Evolutionary conservation across 1,140 invertebrate species (phyloP).

Genomic region (Drosophila sproati): DNA sequence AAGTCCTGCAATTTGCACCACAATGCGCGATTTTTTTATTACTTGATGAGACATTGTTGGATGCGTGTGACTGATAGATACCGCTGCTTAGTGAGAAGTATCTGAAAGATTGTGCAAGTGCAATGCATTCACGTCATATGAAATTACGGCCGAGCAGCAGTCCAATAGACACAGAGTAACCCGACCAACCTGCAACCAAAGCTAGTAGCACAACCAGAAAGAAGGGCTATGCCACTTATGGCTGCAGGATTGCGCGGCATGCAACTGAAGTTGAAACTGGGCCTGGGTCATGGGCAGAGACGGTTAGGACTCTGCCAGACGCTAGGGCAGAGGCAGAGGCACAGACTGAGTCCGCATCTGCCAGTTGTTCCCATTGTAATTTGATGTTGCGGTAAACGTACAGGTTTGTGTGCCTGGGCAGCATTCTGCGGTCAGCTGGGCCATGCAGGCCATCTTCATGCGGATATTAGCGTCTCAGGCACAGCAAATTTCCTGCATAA

Average conservation of each 20-base stretch:
- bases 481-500: constrained; percentile 33
- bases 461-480: constrained; percentile 21
- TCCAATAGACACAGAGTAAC: background rate
- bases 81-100: constrained; percentile 60
- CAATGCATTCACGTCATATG: constrained; percentile 67
- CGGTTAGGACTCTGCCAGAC: too few relatives aligned
- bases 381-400: constrained; percentile 69
- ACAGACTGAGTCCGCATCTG: background rate
- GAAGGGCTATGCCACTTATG: background rate
- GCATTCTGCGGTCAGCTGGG: constrained; percentile 49
- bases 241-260: background rate
- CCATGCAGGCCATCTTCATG: constrained; percentile 9
- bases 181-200: constrained; percentile 4
- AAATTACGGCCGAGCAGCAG: constrained; percentile 54
- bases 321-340: background rate
- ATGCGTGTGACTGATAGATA: constrained; percentile 68
- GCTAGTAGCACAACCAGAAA: background rate
- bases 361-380: constrained; percentile 55
- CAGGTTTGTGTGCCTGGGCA: constrained; percentile 36
- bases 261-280: background rate
- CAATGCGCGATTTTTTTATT: constrained; percentile 58
- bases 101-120: constrained; percentile 67
- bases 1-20: constrained; percentile 22
- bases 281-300: background rate
- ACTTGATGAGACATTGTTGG: constrained; percentile 71